Evolutionary conservation across 2,888 invertebrate genomes (phyloP).

Genomic region (Thymelicus lineola): DNA sequence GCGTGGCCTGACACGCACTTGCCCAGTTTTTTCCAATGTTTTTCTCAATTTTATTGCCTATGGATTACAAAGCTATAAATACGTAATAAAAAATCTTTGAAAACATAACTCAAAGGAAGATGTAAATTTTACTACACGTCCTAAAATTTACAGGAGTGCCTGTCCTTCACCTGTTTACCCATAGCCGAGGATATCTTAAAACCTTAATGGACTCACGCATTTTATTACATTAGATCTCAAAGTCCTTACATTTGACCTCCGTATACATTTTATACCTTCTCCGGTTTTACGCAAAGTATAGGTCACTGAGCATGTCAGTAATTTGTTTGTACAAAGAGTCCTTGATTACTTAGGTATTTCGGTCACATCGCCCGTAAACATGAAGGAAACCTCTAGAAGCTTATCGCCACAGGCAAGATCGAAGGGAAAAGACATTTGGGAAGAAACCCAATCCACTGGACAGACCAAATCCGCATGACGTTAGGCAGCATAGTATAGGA

Average conservation of each 20-base stretch:
- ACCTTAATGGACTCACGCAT: slow-evolving; percentile 32
- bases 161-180: slow-evolving; percentile 33
- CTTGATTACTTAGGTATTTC: no score
- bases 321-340: no score
- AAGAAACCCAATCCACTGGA: no score
- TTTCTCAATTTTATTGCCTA: not conserved
- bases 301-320: not conserved
- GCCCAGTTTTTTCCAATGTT: not conserved
- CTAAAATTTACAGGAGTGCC: slow-evolving; percentile 9
- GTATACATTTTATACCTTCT: slow-evolving; percentile 21
- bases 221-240: slow-evolving; percentile 26
- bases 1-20: no score
- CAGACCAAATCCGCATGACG: no score
- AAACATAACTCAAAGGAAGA: slow-evolving; percentile 2
- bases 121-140: slow-evolving; percentile 26
- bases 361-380: no score
- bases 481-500: no score
- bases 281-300: not conserved
- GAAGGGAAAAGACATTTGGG: no score
- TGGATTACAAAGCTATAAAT: not conserved
- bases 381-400: no score
- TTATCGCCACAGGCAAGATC: no score
- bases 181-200: slow-evolving; percentile 35
- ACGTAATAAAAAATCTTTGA: not conserved
- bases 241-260: slow-evolving; percentile 19